Percentiles rank a stretch among this genome's conserved stretches.
phyloP scores from a whole-genome alignment of 2,888 invertebrate species.

The Nasonovia ribisnigri region DNA sequence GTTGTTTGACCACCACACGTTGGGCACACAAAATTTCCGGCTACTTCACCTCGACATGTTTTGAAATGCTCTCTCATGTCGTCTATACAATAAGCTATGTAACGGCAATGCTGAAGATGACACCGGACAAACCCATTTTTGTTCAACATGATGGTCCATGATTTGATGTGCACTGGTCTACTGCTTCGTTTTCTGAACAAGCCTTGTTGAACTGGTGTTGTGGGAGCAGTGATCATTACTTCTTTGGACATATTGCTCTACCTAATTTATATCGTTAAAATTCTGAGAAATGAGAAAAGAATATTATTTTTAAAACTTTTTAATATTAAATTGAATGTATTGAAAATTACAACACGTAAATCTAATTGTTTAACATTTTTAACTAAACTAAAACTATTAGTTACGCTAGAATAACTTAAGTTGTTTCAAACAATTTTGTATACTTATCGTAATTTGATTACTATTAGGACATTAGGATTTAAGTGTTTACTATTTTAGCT shows the following conservation, averaged over 20 bases:
- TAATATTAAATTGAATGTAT: background rate
- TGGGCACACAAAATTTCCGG: slow-evolving; percentile 57
- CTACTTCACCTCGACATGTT: slow-evolving; percentile 62
- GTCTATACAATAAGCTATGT: slow-evolving; percentile 68
- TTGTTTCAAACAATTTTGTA: background rate
- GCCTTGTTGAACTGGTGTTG: slow-evolving; percentile 60
- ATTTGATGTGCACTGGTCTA: slow-evolving; percentile 66
- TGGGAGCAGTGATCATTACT: slow-evolving; percentile 11
- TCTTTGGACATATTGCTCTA: slow-evolving; percentile 44
- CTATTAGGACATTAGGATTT: no score
- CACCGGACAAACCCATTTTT: slow-evolving; percentile 68
- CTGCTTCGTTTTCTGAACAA: slow-evolving; percentile 59
- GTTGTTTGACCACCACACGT: slow-evolving; percentile 60
- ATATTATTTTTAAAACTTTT: background rate
- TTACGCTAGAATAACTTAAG: background rate
- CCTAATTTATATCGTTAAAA: background rate
- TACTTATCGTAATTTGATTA: background rate
- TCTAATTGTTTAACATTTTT: background rate
- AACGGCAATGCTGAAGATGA: slow-evolving; percentile 68
- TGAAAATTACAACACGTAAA: background rate
- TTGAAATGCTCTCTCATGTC: slow-evolving; percentile 68
- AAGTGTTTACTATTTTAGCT: background rate
- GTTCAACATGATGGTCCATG: slow-evolving; percentile 68
- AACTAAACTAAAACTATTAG: background rate
- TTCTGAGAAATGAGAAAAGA: background rate